A percentile compares a stretch with the other conserved stretches of the same genome.
phyloP scores from a whole-genome alignment of 2,113 vertebrate species.

The Lanius collurio region DNA sequence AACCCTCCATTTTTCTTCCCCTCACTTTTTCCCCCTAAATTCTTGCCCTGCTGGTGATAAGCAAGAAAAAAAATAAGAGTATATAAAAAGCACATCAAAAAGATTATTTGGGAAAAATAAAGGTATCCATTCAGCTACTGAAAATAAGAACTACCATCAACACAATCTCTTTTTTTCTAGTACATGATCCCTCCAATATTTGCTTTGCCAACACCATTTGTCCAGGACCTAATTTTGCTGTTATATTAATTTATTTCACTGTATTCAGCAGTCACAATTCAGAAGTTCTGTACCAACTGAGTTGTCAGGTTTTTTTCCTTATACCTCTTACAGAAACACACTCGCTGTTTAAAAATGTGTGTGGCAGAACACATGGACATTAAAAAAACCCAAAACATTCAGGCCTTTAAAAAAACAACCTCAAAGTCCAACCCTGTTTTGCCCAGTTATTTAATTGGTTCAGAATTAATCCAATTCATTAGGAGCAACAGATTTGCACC shows the following conservation, averaged over 20 bases:
- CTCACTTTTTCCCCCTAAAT: background rate
- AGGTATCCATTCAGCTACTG: too few species aligned
- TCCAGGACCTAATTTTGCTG: background rate
- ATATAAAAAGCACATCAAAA: background rate
- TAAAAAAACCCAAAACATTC: background rate
- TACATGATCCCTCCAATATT: background rate
- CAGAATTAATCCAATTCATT: background rate
- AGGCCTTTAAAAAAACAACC: background rate
- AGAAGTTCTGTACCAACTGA: background rate
- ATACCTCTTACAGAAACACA: accelerated
- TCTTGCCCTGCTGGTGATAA: background rate
- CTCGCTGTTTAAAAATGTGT: background rate
- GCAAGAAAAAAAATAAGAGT: background rate
- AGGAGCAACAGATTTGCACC: background rate
- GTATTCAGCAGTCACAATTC: accelerated
- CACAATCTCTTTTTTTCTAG: background rate
- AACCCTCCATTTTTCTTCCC: background rate
- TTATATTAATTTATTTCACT: background rate
- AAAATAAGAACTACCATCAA: background rate
- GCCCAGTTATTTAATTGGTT: background rate
- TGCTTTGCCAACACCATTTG: background rate
- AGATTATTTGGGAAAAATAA: too few species aligned
- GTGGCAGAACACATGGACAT: background rate
- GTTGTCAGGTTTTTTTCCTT: background rate
- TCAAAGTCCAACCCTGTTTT: background rate